A percentile compares a stretch with the other conserved stretches of the same genome.
These are phyloP conservation scores for Rhopalosiphum nymphaeae DNA, from an alignment of 2,888 invertebrate species.

Conservation along the genomic window DNA sequence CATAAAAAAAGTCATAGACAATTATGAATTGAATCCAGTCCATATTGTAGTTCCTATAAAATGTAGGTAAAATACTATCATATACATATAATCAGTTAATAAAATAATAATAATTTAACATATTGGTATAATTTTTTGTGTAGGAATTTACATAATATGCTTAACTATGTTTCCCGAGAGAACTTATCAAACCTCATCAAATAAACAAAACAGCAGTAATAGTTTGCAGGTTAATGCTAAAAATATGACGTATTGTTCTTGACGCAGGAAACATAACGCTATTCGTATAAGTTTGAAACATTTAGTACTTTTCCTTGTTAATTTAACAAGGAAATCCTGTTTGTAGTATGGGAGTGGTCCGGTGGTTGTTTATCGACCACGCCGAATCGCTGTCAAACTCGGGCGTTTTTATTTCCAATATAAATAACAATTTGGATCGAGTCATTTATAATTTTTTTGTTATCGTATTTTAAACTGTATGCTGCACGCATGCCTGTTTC, in stretches of 20 bases:
- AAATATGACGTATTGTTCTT: neutral
- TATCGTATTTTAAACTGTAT: neutral
- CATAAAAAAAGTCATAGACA: no score
- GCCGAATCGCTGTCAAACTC: constrained; percentile 1
- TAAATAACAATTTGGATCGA: neutral
- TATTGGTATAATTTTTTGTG: no score
- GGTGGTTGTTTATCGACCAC: neutral
- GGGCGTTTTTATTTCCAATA: neutral
- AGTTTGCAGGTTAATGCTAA: neutral
- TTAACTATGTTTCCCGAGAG: no score
- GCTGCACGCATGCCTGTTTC: neutral
- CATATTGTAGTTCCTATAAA: no score
- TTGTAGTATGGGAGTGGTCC: neutral
- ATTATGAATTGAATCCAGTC: no score
- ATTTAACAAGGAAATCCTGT: neutral
- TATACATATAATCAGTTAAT: no score
- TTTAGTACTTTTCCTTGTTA: neutral
- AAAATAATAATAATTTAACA: no score
- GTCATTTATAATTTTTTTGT: neutral
- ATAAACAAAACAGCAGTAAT: neutral
- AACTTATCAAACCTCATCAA: no score
- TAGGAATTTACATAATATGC: no score
- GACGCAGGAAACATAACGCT: neutral
- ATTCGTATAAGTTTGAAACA: neutral
- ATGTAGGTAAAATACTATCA: no score